phyloP scores from a whole-genome alignment of 2,797 vertebrate genomes.

The Phyllotis vaccarum region DNA sequence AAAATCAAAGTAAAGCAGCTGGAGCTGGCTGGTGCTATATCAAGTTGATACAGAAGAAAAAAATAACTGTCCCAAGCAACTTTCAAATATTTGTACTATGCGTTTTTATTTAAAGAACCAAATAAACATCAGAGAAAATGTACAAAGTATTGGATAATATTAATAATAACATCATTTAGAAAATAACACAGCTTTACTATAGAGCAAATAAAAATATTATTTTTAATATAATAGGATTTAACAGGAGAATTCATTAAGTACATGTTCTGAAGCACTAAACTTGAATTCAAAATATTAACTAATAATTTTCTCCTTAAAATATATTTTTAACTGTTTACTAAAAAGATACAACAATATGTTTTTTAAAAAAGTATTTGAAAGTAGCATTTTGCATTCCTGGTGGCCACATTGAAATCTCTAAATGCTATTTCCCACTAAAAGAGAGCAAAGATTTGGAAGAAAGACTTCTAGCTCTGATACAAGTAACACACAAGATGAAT shows the following conservation, averaged over 20 bases:
- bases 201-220: neutral
- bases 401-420: neutral
- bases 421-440: neutral
- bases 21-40: neutral
- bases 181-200: neutral
- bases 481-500: neutral
- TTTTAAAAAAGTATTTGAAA: neutral
- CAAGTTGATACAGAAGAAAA: neutral
- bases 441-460: neutral
- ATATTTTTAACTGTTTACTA: neutral
- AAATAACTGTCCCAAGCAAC: conserved; percentile 8
- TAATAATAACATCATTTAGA: neutral
- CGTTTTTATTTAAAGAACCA: neutral
- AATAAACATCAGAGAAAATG: neutral
- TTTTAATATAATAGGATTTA: neutral
- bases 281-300: conserved; percentile 39
- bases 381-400: neutral
- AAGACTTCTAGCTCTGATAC: neutral
- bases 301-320: neutral
- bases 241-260: neutral
- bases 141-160: neutral
- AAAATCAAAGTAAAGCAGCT: neutral
- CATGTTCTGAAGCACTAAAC: neutral
- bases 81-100: neutral
- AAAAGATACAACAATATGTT: neutral